These are phyloP conservation scores for Xestia ashworthii DNA, from an alignment of 2,888 invertebrate species.

Conservation along the genomic window DNA sequence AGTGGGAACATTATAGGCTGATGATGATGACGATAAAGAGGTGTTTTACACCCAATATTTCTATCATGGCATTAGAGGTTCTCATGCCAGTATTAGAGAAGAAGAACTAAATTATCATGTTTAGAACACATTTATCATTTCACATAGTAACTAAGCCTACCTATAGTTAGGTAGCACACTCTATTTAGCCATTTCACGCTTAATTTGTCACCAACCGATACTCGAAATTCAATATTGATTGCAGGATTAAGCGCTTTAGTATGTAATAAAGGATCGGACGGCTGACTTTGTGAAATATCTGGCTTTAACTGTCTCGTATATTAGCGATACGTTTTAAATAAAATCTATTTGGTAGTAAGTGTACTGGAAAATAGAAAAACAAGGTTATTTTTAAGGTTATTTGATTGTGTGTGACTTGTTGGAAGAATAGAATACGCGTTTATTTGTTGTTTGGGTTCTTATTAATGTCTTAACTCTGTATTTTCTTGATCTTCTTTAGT, in stretches of 20 bases:
- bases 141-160: slow-evolving; percentile 1
- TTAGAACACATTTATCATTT: neutral
- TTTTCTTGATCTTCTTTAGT: neutral
- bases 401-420: neutral
- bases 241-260: slow-evolving; percentile 61
- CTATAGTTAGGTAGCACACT: slow-evolving; percentile 30
- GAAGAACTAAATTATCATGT: neutral
- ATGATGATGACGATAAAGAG: too few relatives aligned
- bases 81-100: slow-evolving; percentile 7
- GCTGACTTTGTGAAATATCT: slow-evolving; percentile 58
- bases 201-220: slow-evolving; percentile 61
- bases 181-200: slow-evolving; percentile 62
- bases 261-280: slow-evolving; percentile 61
- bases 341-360: neutral
- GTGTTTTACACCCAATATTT: too few relatives aligned
- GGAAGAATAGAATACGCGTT: neutral
- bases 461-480: neutral
- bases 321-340: slow-evolving; percentile 23
- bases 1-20: too few relatives aligned
- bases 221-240: slow-evolving; percentile 67
- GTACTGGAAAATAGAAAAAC: neutral
- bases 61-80: too few relatives aligned
- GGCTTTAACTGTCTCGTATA: slow-evolving; percentile 37
- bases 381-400: slow-evolving; percentile 1
- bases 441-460: neutral